Evolutionary conservation across 2,113 vertebrate species (phyloP).

Genomic region (Scalopus aquaticus): DNA sequence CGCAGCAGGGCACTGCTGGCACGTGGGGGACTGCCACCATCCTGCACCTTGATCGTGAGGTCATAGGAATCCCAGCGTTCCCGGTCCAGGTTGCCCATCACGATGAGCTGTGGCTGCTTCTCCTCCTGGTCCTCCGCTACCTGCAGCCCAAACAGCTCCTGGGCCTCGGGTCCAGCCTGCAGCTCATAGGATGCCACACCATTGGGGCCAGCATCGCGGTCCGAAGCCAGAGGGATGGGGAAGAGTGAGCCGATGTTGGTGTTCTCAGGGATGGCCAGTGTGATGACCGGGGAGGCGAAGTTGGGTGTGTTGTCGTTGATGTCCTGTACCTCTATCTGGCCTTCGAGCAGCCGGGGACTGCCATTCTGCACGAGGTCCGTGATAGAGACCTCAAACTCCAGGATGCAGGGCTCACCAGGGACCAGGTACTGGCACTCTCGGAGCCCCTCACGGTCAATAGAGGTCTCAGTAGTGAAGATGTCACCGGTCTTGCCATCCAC

Average conservation of each 20-base stretch:
- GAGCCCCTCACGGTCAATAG: constrained; percentile 95
- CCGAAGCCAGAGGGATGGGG: constrained; percentile 92
- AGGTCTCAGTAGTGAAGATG: constrained; percentile 96
- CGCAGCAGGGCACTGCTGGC: constrained; percentile 95
- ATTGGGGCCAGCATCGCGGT: constrained; percentile 92
- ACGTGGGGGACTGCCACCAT: constrained; percentile 91
- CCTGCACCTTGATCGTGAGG: constrained; percentile 95
- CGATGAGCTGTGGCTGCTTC: constrained; percentile 95
- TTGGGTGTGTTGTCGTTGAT: constrained; percentile 99
- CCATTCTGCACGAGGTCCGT: constrained; percentile 92
- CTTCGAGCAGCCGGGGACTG: constrained; percentile 93
- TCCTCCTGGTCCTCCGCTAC: constrained; percentile 94
- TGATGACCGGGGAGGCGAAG: constrained; percentile 94
- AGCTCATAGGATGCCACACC: constrained; percentile 95
- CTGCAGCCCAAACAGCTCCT: constrained; percentile 94
- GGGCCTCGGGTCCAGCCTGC: constrained; percentile 88
- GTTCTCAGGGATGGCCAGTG: constrained; percentile 95
- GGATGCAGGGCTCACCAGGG: constrained; percentile 91
- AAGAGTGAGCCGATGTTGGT: constrained; percentile 93
- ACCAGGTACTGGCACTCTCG: constrained; percentile 93
- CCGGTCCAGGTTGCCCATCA: constrained; percentile 95
- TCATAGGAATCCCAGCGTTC: constrained; percentile 97
- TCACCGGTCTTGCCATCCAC: constrained; percentile 97
- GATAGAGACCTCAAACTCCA: constrained; percentile 98
- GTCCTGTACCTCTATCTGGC: constrained; percentile 95